These are phyloP conservation scores for Listronotus bonariensis DNA, from an alignment of 1,140 invertebrate species.

Conservation along the genomic window DNA sequence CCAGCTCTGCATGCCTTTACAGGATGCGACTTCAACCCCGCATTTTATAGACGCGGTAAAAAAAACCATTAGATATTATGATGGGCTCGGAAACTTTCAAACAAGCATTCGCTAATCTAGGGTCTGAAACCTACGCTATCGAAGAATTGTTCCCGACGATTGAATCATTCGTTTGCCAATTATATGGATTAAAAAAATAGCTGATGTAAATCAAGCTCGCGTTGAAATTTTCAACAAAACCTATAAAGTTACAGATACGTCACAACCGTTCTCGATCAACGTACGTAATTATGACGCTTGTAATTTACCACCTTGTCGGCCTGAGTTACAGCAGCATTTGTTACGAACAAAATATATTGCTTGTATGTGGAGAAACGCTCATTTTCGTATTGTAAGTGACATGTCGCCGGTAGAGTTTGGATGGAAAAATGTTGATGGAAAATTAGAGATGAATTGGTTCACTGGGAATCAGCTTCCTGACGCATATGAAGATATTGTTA, in stretches of 20 bases:
- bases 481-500: constrained; percentile 45
- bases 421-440: constrained; percentile 43
- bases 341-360: constrained; percentile 40
- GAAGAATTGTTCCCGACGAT: not conserved
- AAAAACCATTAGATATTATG: constrained; percentile 1
- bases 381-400: constrained; percentile 3
- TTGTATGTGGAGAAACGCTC: constrained; percentile 41
- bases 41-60: constrained; percentile 11
- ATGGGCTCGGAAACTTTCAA: not conserved
- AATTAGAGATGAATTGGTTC: constrained; percentile 47
- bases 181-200: constrained; percentile 5
- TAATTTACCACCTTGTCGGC: no score
- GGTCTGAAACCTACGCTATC: not conserved
- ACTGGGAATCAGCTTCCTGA: constrained; percentile 46
- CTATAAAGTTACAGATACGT: no score
- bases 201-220: not conserved
- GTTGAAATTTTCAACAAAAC: not conserved
- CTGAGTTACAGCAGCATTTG: no score
- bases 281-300: no score
- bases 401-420: constrained; percentile 33
- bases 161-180: not conserved
- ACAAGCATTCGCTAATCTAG: not conserved
- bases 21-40: no score
- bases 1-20: constrained; percentile 8
- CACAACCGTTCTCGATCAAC: no score